Evolutionary conservation across 2,888 invertebrate species (phyloP).

Genomic region (Pollenia griseotomentosa): DNA sequence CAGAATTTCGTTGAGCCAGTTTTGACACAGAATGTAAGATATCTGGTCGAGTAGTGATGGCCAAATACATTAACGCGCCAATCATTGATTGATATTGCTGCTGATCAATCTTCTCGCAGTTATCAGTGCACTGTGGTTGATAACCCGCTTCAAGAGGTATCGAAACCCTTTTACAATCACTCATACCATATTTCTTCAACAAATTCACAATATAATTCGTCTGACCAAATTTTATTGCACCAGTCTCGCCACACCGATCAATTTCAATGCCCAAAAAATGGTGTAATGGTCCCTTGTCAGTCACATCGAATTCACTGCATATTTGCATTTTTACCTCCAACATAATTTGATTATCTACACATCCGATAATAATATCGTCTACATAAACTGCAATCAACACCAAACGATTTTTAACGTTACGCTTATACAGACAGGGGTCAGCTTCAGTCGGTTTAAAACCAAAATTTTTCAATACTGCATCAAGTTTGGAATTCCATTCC

Average conservation of each 20-base stretch:
- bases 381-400: neutral
- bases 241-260: too few species aligned
- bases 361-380: constrained; percentile 9
- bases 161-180: neutral
- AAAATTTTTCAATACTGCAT: too few species aligned
- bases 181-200: neutral
- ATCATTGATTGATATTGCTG: constrained; percentile 69
- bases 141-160: constrained; percentile 6
- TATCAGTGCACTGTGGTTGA: constrained; percentile 53
- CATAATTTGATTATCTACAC: neutral
- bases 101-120: constrained; percentile 60
- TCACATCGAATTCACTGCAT: neutral
- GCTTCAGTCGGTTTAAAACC: too few species aligned
- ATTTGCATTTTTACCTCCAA: neutral
- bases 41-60: too few species aligned
- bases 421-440: neutral
- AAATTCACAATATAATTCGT: neutral
- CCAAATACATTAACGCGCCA: neutral
- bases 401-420: neutral
- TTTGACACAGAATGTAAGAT: constrained; percentile 8
- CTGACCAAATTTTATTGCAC: too few species aligned
- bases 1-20: constrained; percentile 69
- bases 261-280: too few species aligned
- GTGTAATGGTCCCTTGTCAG: too few species aligned
- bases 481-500: too few species aligned